phyloP scores from a whole-genome alignment of 2,113 vertebrate species.

The Tichodroma muraria region DNA sequence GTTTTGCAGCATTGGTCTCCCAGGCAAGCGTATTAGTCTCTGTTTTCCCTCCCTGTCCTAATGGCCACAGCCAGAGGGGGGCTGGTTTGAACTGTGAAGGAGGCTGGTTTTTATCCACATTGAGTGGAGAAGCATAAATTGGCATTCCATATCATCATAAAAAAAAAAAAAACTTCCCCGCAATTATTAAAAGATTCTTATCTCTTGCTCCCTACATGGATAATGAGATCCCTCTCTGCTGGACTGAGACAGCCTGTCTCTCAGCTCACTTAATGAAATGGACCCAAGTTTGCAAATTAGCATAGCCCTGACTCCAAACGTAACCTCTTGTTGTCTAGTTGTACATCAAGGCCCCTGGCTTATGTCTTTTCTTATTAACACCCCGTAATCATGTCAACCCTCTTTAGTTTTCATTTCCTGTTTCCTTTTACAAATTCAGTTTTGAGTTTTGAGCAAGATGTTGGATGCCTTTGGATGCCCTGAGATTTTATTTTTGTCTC shows the following conservation, averaged over 20 bases:
- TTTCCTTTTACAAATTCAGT: conserved; percentile 59
- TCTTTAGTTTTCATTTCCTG: conserved; percentile 71
- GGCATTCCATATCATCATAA: conserved; percentile 79
- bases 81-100: conserved; percentile 55
- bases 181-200: conserved; percentile 87
- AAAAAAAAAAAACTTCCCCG: conserved; percentile 79
- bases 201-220: conserved; percentile 80
- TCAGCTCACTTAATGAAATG: conserved; percentile 81
- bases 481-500: not conserved
- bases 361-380: conserved; percentile 82
- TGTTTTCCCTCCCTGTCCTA: conserved; percentile 65
- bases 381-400: conserved; percentile 71
- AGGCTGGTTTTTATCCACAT: conserved; percentile 68
- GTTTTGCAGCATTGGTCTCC: conserved; percentile 57
- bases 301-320: conserved; percentile 69
- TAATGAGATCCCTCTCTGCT: conserved; percentile 82
- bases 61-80: conserved; percentile 66
- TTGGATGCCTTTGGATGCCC: not conserved
- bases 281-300: conserved; percentile 80
- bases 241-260: conserved; percentile 85
- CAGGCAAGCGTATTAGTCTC: conserved; percentile 65
- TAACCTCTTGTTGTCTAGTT: conserved; percentile 81
- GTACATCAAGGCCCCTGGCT: conserved; percentile 78
- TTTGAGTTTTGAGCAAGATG: not conserved
- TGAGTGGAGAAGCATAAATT: conserved; percentile 73